Base-by-base conservation (phyloP, 2,888 invertebrate species). In the Phyto melanocephala region DNA sequence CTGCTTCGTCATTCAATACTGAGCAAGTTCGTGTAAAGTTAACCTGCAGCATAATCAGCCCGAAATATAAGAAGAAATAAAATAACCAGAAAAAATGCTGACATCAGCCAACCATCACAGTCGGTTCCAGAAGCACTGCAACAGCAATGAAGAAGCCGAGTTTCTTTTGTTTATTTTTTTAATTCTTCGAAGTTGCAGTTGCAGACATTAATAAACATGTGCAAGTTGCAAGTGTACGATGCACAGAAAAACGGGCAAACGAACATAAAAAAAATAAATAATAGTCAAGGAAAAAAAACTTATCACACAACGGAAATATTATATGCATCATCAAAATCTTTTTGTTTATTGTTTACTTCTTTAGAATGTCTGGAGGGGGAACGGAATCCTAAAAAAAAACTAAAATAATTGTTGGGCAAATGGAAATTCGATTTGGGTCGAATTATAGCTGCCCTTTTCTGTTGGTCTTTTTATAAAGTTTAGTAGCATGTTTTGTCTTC, bases 241-340 rank as follows among this genome's bases (percentile, higher is more conserved):
- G 47, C 20, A 79, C 33, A 52, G 13, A 60, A 60, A 50, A 33
- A 56, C 42, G 11, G 22, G 15, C 56, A 71, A 58, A 35, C 28
- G 37, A 37, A 37, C 35, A 60, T 62, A 70, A 60, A 33, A 17
- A 56, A 56, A 11, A 71, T 22, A 17, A 58, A 58, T 42, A 58
- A 33, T 58, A 11, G 40, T 62, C 45, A 56, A 6, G 50, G 22
- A 67, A 63, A 47, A 37, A 33, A 24, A 10, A 37, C 20, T 40
- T 40, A 72, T 77, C 40, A 33, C 60, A 62, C 63, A 82, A 75
- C 78, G 82, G 79, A 82, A 82, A 82, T 75, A 82, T 82, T 82
- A 79, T 75, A 82, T 82, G 75, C 82, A 82, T 82, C 74, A 82
- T 82, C 82, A 79, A 75, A 82, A 79, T 82, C 75, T 79, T 79